Evolutionary conservation across 2,888 invertebrate species (phyloP).

Genomic region (Hirtodrosophila cameraria): DNA sequence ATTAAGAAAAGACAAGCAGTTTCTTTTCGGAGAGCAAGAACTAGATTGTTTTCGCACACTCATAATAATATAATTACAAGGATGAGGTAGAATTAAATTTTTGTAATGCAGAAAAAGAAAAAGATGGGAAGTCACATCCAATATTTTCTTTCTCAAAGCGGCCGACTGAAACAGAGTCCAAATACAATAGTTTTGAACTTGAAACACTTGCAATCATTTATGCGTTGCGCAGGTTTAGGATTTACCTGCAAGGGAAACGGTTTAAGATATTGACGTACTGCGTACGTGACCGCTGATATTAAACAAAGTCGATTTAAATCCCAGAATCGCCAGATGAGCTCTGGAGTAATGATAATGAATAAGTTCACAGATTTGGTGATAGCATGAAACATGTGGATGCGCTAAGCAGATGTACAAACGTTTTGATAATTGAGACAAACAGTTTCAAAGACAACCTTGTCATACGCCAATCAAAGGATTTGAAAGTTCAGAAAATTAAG

Average conservation of each 20-base stretch:
- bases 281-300: too few species aligned
- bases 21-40: conserved; percentile 7
- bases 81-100: conserved; percentile 11
- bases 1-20: conserved; percentile 20
- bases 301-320: too few species aligned
- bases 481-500: background rate
- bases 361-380: background rate
- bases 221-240: background rate
- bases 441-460: background rate
- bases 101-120: conserved; percentile 14
- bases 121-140: conserved; percentile 5
- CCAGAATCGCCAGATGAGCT: too few species aligned
- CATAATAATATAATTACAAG: background rate
- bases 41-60: conserved; percentile 10
- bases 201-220: conserved; percentile 9
- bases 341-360: background rate
- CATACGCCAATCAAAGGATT: background rate
- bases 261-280: conserved; percentile 8
- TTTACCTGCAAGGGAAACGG: conserved; percentile 6
- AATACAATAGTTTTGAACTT: conserved; percentile 3
- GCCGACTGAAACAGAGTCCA: conserved; percentile 6
- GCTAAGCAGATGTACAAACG: background rate
- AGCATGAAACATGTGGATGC: too few species aligned
- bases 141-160: conserved; percentile 19
- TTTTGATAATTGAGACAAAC: conserved; percentile 1